Base-by-base conservation (phyloP, 2,888 invertebrate genomes). In the Calliphora vomitoria region DNA sequence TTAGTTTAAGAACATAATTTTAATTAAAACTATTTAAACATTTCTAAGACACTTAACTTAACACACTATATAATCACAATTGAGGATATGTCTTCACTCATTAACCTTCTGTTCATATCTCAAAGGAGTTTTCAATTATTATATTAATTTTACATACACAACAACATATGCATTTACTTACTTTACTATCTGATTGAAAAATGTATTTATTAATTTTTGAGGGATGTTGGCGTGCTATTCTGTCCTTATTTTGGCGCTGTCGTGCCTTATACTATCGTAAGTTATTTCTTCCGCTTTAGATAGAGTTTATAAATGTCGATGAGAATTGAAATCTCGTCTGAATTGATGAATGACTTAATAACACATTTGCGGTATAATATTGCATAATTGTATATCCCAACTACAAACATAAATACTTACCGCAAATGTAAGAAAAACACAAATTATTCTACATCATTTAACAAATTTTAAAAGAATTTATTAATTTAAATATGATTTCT, bases 211-310 rank as follows among this genome's bases (percentile, higher is more conserved):
- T 66, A 50, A 82, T 82, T 80, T 90, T 92, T 91, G 93, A 93
- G 93, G 93, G 93, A 90, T 92, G 93, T 93, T 94, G 93, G 93
- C 92, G 93, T 90, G 93, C 93, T 90, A 92, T 94, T 90, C 93
- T 93, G 90, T 91, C 92, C 86, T 91, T 93, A 89, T 93, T 93
- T 93, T 93, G 93, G 93, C 93, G 93, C 91, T 93, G 93, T 91
- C 93, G 93, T 90, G 91, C 93, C 90, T 91, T 93, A 87, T 92
- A 93, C 79, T 92, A 92, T 93, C 93, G 93, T 94, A 94, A 94
- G 93, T 93, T 75, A 79, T 25, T 62, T 41, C 8, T 68, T 76
- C 47, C 71, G 53, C 62, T 60, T 60, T 82, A 71, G 69, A 79
- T 44, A 78, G 50, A 44, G 47, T 68, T 78, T 81, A 13, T 60